Evolutionary conservation across 2,888 invertebrate species (phyloP), one percentile per base, ranked within the genome.

Genomic region (Meteorus cinctellus): DNA sequence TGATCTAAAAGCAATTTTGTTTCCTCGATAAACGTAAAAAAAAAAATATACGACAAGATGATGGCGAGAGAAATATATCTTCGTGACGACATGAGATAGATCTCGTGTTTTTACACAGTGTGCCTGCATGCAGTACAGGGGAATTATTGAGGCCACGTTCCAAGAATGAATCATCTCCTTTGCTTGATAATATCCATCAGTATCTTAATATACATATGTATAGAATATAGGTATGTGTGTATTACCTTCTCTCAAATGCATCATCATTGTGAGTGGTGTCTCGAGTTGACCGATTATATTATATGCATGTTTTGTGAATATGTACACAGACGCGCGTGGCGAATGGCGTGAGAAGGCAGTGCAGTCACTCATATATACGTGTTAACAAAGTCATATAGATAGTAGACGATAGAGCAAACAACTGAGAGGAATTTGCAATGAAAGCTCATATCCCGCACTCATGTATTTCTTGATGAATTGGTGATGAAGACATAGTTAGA

Each of bases 1-100:
- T 34, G 34, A 63, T 63, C 63, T 63, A 34, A 34, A 31, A 63
- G 63, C 19, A 19, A 63, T 63, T 63, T 63, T 63, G n/a, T 63
- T 63, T 63, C 63, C 31, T 19, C 34, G 34, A 31, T 31, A 5
- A 63, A 29, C 16, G 48, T 67, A 29, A 4, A 10, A 45, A 48
- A 36, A 63, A 65, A n/a, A 16, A 65, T 19, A 36, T 19, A 41
- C 24, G 41, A 66, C 34, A 31, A 19, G 55, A 55, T 55, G 55
- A 55, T 55, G 55, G 55, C 19, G 55, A 55, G 55, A 48, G 55
- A 55, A 55, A 55, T 55, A 55, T 55, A 55, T 55, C 55, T 55
- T 55, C 55, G 55, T 55, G 55, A 55, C 55, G 55, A 55, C 55
- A 55, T 55, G 55, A 55, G 55, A 55, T 55, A 55, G 19, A 55